These are phyloP conservation scores for Pipa parva DNA, from an alignment of 2,113 vertebrate species.

Conservation along the genomic window DNA sequence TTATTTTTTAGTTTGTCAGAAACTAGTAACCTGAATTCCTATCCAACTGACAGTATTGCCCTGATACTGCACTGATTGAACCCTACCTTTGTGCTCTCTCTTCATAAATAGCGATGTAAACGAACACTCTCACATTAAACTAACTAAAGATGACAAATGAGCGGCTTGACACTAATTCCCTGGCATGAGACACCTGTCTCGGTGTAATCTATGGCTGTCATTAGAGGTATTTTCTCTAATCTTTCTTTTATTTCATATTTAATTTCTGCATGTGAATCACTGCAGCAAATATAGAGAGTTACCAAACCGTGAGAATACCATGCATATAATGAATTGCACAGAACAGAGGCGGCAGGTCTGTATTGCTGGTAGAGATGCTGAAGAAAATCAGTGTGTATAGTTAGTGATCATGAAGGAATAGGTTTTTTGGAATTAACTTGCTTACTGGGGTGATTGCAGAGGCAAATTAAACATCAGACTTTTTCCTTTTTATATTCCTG, in stretches of 20 bases:
- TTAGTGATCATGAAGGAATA: neutral
- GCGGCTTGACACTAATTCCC: slow-evolving; percentile 33
- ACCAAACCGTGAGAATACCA: neutral
- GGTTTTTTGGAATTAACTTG: slow-evolving; percentile 31
- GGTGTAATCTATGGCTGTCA: slow-evolving; percentile 37
- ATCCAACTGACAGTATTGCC: no score
- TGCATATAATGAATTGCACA: neutral
- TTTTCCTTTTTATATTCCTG: slow-evolving; percentile 34
- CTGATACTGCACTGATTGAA: no score
- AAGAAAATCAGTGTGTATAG: neutral
- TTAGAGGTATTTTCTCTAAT: slow-evolving; percentile 41
- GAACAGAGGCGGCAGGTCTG: neutral
- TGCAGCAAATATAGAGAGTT: slow-evolving; percentile 13
- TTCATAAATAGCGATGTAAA: neutral
- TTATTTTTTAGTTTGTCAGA: no score
- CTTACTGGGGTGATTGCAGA: slow-evolving; percentile 36
- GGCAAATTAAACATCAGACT: slow-evolving; percentile 38
- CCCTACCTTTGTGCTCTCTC: no score
- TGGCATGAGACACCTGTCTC: slow-evolving; percentile 36
- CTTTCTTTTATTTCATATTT: slow-evolving; percentile 40
- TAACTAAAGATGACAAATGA: slow-evolving; percentile 41
- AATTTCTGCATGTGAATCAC: slow-evolving; percentile 27
- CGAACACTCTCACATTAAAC: slow-evolving; percentile 17
- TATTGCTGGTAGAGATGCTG: neutral
- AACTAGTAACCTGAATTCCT: no score